Conservation (phyloP, 1,140 invertebrate species). For the Drosophila nebulosa region DNA sequence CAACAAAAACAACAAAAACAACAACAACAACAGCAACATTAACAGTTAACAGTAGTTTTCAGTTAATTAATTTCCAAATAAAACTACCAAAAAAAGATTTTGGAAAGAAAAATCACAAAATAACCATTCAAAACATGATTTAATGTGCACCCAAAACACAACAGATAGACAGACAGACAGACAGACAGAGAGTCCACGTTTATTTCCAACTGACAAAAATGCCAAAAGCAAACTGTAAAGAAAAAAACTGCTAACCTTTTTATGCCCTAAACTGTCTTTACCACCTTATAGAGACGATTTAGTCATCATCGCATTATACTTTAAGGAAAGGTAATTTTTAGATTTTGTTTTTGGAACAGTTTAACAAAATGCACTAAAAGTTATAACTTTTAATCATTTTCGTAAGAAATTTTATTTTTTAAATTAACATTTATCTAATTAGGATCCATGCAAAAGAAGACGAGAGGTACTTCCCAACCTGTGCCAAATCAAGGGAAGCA, state of each 20-base stretch:
- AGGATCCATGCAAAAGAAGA: too few species aligned
- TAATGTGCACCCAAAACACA: slow-evolving; percentile 47
- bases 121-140: slow-evolving; percentile 63
- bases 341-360: too few species aligned
- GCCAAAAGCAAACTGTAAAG: neutral
- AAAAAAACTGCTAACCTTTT: neutral
- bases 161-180: too few species aligned
- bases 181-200: slow-evolving; percentile 14
- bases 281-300: neutral
- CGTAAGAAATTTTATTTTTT: too few species aligned
- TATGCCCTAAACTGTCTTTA: neutral
- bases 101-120: slow-evolving; percentile 51
- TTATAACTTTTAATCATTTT: too few species aligned
- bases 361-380: too few species aligned
- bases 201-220: slow-evolving; percentile 25
- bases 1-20: slow-evolving; percentile 22
- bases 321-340: too few species aligned
- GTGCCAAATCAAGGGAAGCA: too few species aligned
- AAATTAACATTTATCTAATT: too few species aligned
- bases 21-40: slow-evolving; percentile 20
- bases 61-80: slow-evolving; percentile 68
- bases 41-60: slow-evolving; percentile 69
- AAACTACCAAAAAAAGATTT: slow-evolving; percentile 24
- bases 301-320: too few species aligned
- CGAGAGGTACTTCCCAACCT: too few species aligned